Base-by-base conservation (phyloP, 2,888 invertebrate genomes). In the Perizoma affinitatum region DNA sequence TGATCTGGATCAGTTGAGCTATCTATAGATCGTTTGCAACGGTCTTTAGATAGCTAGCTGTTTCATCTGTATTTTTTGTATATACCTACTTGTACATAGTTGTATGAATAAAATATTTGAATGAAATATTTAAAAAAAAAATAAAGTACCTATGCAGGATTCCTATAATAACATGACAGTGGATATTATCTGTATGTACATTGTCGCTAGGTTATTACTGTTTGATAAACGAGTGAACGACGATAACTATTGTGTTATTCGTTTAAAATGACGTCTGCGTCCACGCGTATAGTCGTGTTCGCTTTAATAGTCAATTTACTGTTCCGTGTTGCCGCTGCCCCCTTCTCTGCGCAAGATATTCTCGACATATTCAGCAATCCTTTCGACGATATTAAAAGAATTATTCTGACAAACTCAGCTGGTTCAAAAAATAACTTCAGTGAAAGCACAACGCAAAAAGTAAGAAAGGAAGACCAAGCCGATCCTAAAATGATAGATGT, bases 191-290 rank as follows among this genome's bases (percentile, higher is more conserved):
- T 65, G 67, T 69, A 66, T 72, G 66, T 69, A 62, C 46, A 55
- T 33, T 61, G 61, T 22, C 69, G 72, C 63, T 59, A 70, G 75
- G 73, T 67, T 71, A 72, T 73, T 73, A 67, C 65, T 56, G 66
- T 68, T 73, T 74, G 82, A 84, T 86, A 84, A 83, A 76, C 75
- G 69, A 63, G 68, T 57, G 71, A 66, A 71, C 78, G 76, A 63
- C 63, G 69, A 75, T 66, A 60, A 72, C 74, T 74, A 74, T 63
- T 72, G 65, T 69, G 62, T 64, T 83, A 83, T 77, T 80, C 73
- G 71, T 74, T 76, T 83, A 88, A 80, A 85, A 90, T 91, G 90
- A 81, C 78, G 83, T 76, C 79, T 76, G 76, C 79, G 76, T 78
- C 77, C 73, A 80, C 78, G 74, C 84, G 81, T 72, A 75, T 87